A percentile compares a stretch with the other conserved stretches of the same genome.
Evolutionary conservation across 2,113 vertebrate genomes (phyloP).

Genomic region (Nyctibius bracteatus): DNA sequence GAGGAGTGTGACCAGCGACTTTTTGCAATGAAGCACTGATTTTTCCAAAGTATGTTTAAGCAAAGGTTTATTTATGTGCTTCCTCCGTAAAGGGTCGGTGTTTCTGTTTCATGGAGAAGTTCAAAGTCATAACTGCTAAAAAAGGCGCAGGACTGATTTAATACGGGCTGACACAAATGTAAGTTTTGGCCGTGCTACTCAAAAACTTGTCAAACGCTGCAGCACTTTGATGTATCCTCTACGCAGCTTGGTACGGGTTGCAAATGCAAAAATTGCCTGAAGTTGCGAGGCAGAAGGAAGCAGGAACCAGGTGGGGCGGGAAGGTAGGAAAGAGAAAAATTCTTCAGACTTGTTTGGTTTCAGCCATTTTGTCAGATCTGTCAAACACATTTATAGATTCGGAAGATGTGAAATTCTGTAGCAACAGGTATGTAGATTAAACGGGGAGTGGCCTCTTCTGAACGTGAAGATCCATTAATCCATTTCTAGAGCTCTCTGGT

Average conservation of each 20-base stretch:
- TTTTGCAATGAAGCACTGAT: background rate
- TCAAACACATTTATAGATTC: background rate
- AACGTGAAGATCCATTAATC: background rate
- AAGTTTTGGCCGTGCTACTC: accelerated
- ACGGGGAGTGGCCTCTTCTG: background rate
- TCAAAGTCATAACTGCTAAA: background rate
- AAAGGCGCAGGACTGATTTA: background rate
- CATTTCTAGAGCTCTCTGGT: background rate
- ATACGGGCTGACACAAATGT: background rate
- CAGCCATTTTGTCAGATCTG: background rate
- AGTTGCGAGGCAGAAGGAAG: background rate
- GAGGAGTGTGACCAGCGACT: background rate
- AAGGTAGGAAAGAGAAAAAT: background rate
- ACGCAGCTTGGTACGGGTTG: background rate
- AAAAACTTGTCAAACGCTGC: background rate
- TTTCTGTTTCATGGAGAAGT: background rate
- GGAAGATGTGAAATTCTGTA: background rate
- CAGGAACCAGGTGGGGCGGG: background rate
- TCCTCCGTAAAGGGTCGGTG: background rate
- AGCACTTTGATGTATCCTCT: background rate
- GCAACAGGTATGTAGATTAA: background rate
- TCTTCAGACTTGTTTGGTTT: background rate
- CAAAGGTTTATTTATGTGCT: background rate
- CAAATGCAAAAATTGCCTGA: background rate
- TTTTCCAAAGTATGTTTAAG: background rate